Evolutionary conservation across 2,888 invertebrate genomes (phyloP).

Genomic region (Megaustenia siamemsis): DNA sequence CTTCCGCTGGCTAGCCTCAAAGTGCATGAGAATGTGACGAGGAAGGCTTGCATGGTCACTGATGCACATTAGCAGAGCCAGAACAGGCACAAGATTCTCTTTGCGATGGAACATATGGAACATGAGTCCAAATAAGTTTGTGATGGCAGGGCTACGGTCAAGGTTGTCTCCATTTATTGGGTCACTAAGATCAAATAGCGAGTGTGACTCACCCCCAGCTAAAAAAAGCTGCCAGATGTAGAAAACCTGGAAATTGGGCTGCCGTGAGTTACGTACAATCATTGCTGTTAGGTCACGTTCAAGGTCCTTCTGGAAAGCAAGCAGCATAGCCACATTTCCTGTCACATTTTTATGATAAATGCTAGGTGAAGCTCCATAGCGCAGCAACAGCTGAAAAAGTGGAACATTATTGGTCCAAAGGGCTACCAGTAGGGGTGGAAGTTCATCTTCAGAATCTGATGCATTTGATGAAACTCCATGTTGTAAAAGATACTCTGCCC

Average conservation of each 20-base stretch:
- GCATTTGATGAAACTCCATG: constrained; percentile 64
- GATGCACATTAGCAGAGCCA: constrained; percentile 57
- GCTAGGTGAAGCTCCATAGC: constrained; percentile 66
- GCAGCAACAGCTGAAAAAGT: constrained; percentile 64
- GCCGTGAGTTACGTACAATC: constrained; percentile 53
- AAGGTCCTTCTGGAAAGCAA: constrained; percentile 62
- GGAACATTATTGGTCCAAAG: constrained; percentile 60
- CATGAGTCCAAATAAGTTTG: constrained; percentile 46
- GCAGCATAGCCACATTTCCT: constrained; percentile 67
- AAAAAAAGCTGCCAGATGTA: constrained; percentile 61
- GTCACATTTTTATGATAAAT: constrained; percentile 63
- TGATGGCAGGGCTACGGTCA: constrained; percentile 36
- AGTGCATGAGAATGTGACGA: constrained; percentile 51
- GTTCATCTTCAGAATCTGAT: constrained; percentile 57
- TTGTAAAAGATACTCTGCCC: constrained; percentile 63
- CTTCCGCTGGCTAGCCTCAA: constrained; percentile 52
- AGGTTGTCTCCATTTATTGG: constrained; percentile 38
- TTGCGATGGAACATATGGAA: constrained; percentile 44
- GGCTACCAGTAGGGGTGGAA: constrained; percentile 70
- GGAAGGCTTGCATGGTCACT: constrained; percentile 55
- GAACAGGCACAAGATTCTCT: constrained; percentile 49
- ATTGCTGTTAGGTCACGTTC: constrained; percentile 50
- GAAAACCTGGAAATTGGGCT: constrained; percentile 48
- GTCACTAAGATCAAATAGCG: constrained; percentile 54
- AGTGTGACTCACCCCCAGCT: constrained; percentile 61